These are phyloP conservation scores for Pseudopodoces humilis DNA, from an alignment of 2,113 vertebrate species.

Conservation along the genomic window DNA sequence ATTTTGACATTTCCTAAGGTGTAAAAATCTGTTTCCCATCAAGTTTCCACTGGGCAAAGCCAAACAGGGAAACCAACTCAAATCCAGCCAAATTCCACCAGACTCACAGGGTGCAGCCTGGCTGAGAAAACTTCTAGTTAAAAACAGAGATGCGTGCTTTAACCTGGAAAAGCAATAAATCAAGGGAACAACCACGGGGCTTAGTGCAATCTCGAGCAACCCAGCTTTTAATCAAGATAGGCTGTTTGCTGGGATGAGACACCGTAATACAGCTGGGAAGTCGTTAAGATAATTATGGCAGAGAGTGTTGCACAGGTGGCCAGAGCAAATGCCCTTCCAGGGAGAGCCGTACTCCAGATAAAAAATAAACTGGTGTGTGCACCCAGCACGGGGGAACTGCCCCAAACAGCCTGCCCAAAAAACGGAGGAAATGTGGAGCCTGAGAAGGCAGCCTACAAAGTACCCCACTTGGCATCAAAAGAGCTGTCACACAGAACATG, in stretches of 20 bases:
- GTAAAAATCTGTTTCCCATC: neutral
- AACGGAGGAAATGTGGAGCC: rapidly evolving
- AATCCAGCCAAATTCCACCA: neutral
- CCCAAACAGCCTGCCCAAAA: neutral
- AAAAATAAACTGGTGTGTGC: neutral
- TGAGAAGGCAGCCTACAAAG: neutral
- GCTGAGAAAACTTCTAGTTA: neutral
- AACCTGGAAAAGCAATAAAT: neutral
- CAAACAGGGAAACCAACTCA: neutral
- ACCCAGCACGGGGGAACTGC: neutral
- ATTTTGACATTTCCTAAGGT: neutral
- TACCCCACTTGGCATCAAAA: neutral
- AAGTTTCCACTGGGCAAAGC: neutral
- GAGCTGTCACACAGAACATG: rapidly evolving
- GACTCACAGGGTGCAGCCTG: neutral
- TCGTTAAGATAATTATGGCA: neutral
- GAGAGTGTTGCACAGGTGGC: neutral
- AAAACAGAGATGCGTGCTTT: neutral
- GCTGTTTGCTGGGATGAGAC: neutral
- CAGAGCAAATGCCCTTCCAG: neutral
- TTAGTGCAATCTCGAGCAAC: neutral
- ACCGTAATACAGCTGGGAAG: neutral
- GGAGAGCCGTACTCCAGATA: neutral
- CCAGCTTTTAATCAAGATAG: neutral
- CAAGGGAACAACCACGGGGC: neutral